Base-by-base conservation (phyloP, 2,113 vertebrate genomes). In the Nycticorax nycticorax region DNA sequence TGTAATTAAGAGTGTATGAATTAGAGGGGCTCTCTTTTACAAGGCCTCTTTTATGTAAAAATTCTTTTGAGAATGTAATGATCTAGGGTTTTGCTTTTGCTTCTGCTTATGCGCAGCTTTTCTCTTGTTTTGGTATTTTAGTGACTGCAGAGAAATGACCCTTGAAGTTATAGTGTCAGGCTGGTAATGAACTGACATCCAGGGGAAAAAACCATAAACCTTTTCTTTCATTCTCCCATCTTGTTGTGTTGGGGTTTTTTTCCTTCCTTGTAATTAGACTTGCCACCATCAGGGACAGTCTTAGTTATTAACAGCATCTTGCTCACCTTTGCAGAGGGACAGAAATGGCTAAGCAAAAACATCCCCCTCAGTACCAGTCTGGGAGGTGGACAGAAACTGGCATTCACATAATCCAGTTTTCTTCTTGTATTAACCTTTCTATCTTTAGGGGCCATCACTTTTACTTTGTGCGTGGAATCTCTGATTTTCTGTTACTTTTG, bases 131-230 rank as follows among this genome's bases (percentile, higher is more conserved):
- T 94, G 91, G 93, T 97, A 95, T 97, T 98, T 97, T 93, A 94
- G 94, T 95, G 92, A 96, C 93, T 96, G 88, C 68, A 88, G 97
- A 98, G 95, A 97, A 97, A 97, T 98, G 96, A 98, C 97, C 96
- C 97, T 97, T 97, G 96, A 97, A 98, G 97, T 97, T 96, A 95
- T n/a, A 80, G 39, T 96, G 97, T 98, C 96, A 97, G 68, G 37
- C 88, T 95, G 68, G 91, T 97, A 97, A 98, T 97, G 97, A 98
- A 98, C 95, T 97, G 95, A 97, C 28, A 57, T 96, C 84, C 93
- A 83, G 93, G 79, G 81, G 30, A 22, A 79, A 93, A 91, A 87
- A 95, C 57, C 79, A 76, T 96, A 97, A 98, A 96, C 41, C 88
- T 33, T 87, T 97, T 96, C 94, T 96, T 98, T 98, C 77, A 41